Percentiles rank a stretch among this genome's conserved stretches.
These are phyloP conservation scores for Diarsia rubi DNA, from an alignment of 2,888 invertebrate genomes.

Conservation along the genomic window DNA sequence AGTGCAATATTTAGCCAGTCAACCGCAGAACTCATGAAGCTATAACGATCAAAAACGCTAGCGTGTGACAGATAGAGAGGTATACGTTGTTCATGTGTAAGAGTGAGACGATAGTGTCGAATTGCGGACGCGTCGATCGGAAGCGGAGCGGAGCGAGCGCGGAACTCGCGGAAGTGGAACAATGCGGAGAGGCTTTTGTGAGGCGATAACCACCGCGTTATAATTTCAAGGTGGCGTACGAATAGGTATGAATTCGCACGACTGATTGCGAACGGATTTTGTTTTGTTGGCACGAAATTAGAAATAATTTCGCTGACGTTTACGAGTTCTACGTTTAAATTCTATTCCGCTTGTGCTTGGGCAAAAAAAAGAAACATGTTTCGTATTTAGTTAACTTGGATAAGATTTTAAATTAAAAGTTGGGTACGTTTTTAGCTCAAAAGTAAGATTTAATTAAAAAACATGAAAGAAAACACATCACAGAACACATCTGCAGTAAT, in stretches of 20 bases:
- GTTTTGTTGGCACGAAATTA: slow-evolving; percentile 40
- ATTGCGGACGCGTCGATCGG: slow-evolving; percentile 65
- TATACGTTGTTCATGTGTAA: slow-evolving; percentile 22
- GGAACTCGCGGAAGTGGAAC: slow-evolving; percentile 69
- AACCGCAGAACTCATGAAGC: slow-evolving; percentile 48
- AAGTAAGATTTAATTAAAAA: no score
- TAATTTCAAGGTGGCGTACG: slow-evolving; percentile 62
- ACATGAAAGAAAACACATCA: no score
- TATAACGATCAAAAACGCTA: slow-evolving; percentile 56
- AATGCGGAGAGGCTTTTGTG: slow-evolving; percentile 70
- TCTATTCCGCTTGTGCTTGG: not conserved
- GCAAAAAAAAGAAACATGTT: not conserved
- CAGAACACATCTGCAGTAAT: no score
- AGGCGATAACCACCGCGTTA: slow-evolving; percentile 66
- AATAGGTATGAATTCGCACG: slow-evolving; percentile 38
- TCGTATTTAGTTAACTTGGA: not conserved
- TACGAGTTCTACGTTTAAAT: slow-evolving; percentile 13
- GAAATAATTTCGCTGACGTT: slow-evolving; percentile 45
- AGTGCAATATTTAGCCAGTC: slow-evolving; percentile 53
- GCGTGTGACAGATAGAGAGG: slow-evolving; percentile 39
- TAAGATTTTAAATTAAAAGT: not conserved
- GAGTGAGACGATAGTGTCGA: slow-evolving; percentile 50
- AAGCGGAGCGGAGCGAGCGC: slow-evolving; percentile 65
- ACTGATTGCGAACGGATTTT: slow-evolving; percentile 43
- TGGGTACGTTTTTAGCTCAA: not conserved